phyloP scores from a whole-genome alignment of 2,888 invertebrate species.

The Oligia fasciuncula region DNA sequence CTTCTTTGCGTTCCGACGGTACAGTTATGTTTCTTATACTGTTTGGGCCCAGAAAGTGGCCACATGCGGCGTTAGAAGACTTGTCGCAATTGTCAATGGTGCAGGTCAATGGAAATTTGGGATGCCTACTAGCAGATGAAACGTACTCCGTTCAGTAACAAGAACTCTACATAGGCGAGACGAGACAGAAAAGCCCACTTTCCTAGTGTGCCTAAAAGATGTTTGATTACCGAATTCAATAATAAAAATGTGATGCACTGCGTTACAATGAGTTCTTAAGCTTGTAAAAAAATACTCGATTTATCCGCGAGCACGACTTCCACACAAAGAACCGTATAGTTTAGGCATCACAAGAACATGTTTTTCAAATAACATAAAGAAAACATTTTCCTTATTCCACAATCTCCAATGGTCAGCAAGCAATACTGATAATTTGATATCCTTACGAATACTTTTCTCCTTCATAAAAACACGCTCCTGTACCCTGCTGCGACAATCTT shows the following conservation, averaged over 20 bases:
- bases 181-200: background rate
- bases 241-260: too few species aligned
- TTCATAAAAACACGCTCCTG: background rate
- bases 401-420: constrained; percentile 6
- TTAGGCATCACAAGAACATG: background rate
- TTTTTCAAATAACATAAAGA: background rate
- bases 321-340: background rate
- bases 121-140: background rate
- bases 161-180: background rate
- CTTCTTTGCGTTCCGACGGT: too few species aligned
- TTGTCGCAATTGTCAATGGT: too few species aligned
- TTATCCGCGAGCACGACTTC: background rate
- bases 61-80: background rate
- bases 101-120: background rate
- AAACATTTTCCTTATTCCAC: constrained; percentile 24
- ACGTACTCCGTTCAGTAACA: background rate
- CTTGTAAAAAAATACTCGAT: background rate
- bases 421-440: constrained; percentile 20
- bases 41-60: background rate
- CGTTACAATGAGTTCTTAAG: background rate
- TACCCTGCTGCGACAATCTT: constrained; percentile 14
- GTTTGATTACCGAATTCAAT: background rate
- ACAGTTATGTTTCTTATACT: too few species aligned
- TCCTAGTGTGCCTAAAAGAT: background rate
- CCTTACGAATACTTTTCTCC: background rate